These are phyloP conservation scores for Lasioglossum albipes DNA, from an alignment of 1,140 invertebrate genomes.

Conservation along the genomic window DNA sequence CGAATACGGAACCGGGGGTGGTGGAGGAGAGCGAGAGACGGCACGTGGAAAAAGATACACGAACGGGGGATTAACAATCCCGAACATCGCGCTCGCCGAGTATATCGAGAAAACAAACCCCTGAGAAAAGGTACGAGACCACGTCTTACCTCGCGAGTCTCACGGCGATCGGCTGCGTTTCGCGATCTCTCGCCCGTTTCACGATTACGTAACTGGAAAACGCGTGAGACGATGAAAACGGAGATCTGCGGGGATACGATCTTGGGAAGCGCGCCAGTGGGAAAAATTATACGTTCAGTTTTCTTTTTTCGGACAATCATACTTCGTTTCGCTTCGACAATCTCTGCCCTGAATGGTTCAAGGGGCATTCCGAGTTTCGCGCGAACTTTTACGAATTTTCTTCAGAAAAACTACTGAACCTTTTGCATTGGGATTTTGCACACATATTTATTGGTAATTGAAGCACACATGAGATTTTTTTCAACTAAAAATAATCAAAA, in stretches of 20 bases:
- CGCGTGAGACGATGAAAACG: background rate
- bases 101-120: conserved; percentile 24
- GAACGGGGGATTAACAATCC: conserved; percentile 30
- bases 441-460: too few species aligned
- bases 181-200: background rate
- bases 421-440: too few species aligned
- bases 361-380: too few species aligned
- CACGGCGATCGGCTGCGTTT: conserved; percentile 51
- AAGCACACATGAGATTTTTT: too few species aligned
- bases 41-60: conserved; percentile 1
- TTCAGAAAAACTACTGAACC: too few species aligned
- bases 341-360: background rate
- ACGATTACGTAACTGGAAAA: conserved; percentile 37
- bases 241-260: background rate
- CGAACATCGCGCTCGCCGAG: conserved; percentile 23
- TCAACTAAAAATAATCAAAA: too few species aligned
- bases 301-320: background rate
- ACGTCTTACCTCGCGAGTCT: conserved; percentile 9
- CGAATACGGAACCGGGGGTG: background rate
- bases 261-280: conserved; percentile 7
- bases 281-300: background rate
- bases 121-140: conserved; percentile 3
- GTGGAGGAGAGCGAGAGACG: background rate
- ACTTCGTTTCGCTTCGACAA: too few species aligned
- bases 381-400: too few species aligned